phyloP scores from a whole-genome alignment of 2,888 invertebrate genomes.

The Nemurella pictetii region DNA sequence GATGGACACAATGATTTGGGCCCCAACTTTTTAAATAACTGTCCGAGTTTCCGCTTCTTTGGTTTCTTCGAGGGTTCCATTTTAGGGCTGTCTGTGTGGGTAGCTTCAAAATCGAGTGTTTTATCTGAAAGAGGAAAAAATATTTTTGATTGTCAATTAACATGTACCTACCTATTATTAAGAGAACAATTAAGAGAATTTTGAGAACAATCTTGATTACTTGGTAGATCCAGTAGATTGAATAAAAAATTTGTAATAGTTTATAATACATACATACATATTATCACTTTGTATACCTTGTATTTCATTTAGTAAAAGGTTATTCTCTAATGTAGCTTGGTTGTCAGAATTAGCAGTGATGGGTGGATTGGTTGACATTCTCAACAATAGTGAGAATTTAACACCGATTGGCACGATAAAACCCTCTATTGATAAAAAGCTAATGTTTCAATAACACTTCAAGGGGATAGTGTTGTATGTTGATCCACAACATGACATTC shows the following conservation, averaged over 20 bases:
- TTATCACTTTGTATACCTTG: neutral
- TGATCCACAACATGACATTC: too few species aligned
- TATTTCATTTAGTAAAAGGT: neutral
- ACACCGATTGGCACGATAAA: too few species aligned
- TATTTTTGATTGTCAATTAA: neutral
- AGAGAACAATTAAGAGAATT: neutral
- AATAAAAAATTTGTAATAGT: too few species aligned
- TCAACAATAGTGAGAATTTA: too few species aligned
- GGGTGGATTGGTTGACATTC: too few species aligned
- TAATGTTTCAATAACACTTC: too few species aligned
- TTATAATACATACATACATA: too few species aligned
- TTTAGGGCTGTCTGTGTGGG: neutral
- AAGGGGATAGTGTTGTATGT: too few species aligned
- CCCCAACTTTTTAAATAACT: neutral
- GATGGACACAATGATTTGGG: slow-evolving; percentile 34
- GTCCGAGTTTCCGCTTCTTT: neutral
- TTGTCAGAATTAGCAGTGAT: too few species aligned
- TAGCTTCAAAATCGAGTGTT: neutral
- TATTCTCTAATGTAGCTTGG: neutral
- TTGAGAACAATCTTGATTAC: neutral
- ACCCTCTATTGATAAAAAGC: too few species aligned
- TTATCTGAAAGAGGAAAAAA: neutral
- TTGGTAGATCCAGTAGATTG: too few species aligned
- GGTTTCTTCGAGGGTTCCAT: neutral
- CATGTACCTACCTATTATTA: neutral